Conservation (phyloP, 2,888 invertebrate species). For the Agrotis ipsilon region DNA sequence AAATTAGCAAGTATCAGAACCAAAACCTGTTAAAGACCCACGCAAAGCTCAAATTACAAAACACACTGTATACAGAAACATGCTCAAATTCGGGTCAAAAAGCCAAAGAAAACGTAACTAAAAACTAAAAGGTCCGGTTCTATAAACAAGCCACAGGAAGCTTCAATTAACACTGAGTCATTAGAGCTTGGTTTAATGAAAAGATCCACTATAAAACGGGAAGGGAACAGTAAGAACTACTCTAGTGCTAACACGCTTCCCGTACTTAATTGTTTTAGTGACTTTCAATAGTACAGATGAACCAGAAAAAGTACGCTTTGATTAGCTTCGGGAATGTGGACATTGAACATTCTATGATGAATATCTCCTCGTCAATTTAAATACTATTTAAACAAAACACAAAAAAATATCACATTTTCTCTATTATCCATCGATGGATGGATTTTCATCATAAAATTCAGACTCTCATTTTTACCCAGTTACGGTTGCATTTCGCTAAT, state of each 20-base stretch:
- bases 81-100: slow-evolving; percentile 51
- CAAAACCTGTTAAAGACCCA: slow-evolving; percentile 2
- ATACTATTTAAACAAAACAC: no score
- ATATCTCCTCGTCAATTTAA: no score
- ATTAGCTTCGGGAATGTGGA: background rate
- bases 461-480: no score
- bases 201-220: slow-evolving; percentile 79
- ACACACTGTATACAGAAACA: slow-evolving; percentile 42
- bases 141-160: slow-evolving; percentile 75
- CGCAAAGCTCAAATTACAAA: slow-evolving; percentile 38
- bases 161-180: slow-evolving; percentile 81
- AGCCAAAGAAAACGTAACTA: slow-evolving; percentile 59
- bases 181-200: slow-evolving; percentile 80
- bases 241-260: slow-evolving; percentile 63
- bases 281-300: slow-evolving; percentile 15
- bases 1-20: slow-evolving; percentile 15
- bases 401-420: no score
- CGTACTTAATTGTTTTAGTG: slow-evolving; percentile 54
- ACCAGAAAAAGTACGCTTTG: background rate
- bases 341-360: no score
- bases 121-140: slow-evolving; percentile 68
- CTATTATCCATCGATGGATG: no score
- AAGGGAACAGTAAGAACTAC: slow-evolving; percentile 65
- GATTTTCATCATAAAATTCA: no score
- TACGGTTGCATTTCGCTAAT: no score